Base-by-base conservation (phyloP, 2,113 vertebrate species). In the Gallinago undulata region DNA sequence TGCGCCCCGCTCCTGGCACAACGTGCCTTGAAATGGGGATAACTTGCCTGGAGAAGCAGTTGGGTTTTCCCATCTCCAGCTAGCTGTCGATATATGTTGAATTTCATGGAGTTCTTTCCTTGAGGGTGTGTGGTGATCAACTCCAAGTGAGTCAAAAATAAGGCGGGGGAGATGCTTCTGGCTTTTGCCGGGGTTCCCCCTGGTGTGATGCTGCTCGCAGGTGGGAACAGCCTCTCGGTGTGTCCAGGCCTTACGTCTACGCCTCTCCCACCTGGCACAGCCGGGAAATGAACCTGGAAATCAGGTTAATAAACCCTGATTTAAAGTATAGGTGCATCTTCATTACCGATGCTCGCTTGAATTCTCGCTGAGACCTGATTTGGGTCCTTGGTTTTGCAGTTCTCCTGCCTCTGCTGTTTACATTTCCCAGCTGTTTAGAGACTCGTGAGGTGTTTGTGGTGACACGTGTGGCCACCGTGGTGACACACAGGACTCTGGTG, bases 321-420 rank as follows among this genome's bases (percentile, higher is more conserved):
- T 57, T 6, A 0, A 24, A 3, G 15, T 8, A 2, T 30, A 39
- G 69, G 43, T 33, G 35, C 37, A 0, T 73, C 57, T 64, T 37
- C 30, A 0, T 28, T 30, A 5, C 56, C 15, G 43, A 0, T 3
- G n/a, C 66, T 66, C 1, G 12, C 19, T 19, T 35, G 50, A 8
- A 19, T 39, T 64, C 35, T 27, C 30, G 31, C 35, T 4, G 41
- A 41, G 51, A 41, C 56, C 81, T 39, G 41, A 51, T 25, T 13
- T 51, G 39, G 7, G 3, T 33, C 39, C 13, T n/a, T 50, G 1
- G 2, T 10, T 59, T 50, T 25, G 53, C 31, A 30, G 0, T 56
- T 12, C 77, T n/a, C 39, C 63, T 66, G 47, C 50, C 19, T 35
- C 21, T 4, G 4, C 82, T 4, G 9, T 78, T 63, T 48, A 1